Percentiles rank a stretch among this genome's conserved stretches.
Evolutionary conservation across 2,797 vertebrate species (phyloP).

Genomic region (Cheirogaleus major): DNA sequence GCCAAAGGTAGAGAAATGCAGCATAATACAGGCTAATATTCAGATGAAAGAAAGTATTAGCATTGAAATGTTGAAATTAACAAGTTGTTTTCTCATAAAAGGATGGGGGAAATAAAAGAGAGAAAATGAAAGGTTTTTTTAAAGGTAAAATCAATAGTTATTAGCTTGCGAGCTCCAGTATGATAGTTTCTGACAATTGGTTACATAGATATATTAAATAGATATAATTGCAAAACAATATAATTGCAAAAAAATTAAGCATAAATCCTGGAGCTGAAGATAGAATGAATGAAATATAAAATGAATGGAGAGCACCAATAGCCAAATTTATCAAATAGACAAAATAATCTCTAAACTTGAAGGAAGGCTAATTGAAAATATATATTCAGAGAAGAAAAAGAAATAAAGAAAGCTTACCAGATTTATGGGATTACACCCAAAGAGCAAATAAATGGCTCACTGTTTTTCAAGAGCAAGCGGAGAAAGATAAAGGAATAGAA

Average conservation of each 20-base stretch:
- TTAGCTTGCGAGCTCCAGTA: background rate
- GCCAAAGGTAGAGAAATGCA: background rate
- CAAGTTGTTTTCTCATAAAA: background rate
- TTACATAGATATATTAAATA: background rate
- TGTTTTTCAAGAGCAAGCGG: background rate
- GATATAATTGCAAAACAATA: background rate
- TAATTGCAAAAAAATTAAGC: background rate
- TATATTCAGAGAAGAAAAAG: background rate
- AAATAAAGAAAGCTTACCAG: background rate
- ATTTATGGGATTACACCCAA: background rate
- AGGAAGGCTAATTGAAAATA: background rate
- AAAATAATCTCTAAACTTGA: background rate
- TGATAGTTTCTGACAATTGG: background rate
- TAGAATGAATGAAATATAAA: background rate
- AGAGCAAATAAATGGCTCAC: background rate
- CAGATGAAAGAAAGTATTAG: background rate
- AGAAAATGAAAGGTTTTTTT: background rate
- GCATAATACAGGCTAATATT: background rate
- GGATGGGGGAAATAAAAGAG: background rate
- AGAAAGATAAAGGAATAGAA: background rate
- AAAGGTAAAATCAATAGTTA: background rate
- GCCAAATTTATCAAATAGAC: background rate
- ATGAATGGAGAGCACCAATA: background rate
- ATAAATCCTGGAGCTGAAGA: background rate
- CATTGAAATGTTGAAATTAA: background rate